These are phyloP conservation scores for Protonibea diacanthus DNA, from an alignment of 2,797 vertebrate genomes.

Conservation along the genomic window DNA sequence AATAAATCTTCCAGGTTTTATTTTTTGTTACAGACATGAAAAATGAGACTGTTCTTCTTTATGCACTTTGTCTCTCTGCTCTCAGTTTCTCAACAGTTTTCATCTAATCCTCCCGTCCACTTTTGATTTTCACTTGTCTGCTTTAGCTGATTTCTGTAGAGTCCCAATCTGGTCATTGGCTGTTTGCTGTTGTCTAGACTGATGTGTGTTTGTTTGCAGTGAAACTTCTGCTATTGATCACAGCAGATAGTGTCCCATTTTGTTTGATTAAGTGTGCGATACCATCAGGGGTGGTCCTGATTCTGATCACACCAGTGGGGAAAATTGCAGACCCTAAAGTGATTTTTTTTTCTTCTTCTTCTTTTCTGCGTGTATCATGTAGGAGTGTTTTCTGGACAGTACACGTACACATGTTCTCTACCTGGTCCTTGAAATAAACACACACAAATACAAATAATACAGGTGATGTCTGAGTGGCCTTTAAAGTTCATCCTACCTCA, in stretches of 20 bases:
- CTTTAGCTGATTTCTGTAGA: constrained; percentile 45
- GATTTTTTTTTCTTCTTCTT: neutral
- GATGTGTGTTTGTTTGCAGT: constrained; percentile 62
- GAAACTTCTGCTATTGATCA: constrained; percentile 62
- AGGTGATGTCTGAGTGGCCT: neutral
- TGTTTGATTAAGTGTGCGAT: constrained; percentile 49
- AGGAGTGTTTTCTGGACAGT: neutral
- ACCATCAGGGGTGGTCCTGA: constrained; percentile 15
- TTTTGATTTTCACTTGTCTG: constrained; percentile 39
- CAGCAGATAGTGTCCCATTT: constrained; percentile 42
- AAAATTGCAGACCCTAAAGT: neutral
- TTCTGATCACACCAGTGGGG: constrained; percentile 28
- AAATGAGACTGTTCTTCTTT: neutral
- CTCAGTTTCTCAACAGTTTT: constrained; percentile 32
- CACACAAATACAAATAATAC: neutral
- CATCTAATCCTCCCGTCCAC: constrained; percentile 26
- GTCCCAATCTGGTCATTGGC: constrained; percentile 4
- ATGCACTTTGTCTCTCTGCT: constrained; percentile 4
- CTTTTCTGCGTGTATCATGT: neutral
- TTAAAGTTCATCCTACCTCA: neutral
- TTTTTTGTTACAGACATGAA: neutral
- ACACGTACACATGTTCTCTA: neutral
- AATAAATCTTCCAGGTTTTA: neutral
- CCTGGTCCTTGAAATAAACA: neutral
- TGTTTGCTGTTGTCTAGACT: constrained; percentile 54